These are phyloP conservation scores for Chaetophractus vellerosus DNA, from an alignment of 2,797 vertebrate species.

Conservation along the genomic window DNA sequence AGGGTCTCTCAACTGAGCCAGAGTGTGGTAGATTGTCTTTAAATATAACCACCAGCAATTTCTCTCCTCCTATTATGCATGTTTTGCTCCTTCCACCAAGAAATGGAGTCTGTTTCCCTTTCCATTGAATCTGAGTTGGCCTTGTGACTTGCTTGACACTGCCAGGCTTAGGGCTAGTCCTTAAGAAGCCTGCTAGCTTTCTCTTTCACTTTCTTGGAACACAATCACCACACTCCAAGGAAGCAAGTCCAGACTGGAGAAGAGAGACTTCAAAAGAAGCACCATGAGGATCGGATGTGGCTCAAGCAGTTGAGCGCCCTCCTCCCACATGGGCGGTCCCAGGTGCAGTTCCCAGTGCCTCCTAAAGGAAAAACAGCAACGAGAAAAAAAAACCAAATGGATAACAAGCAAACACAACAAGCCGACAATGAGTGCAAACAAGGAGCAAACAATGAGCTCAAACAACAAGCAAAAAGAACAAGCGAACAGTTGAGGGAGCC, in stretches of 20 bases:
- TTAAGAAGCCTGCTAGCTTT: neutral
- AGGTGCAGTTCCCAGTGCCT: no score
- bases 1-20: neutral
- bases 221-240: neutral
- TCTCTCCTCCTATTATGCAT: rapidly evolving
- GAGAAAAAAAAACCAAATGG: no score
- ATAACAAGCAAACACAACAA: no score
- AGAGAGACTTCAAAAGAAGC: no score
- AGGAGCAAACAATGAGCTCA: no score
- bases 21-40: neutral
- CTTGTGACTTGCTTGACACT: neutral
- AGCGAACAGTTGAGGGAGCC: no score
- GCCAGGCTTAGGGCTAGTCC: neutral
- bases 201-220: neutral
- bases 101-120: neutral
- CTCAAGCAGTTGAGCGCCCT: no score
- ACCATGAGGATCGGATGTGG: no score
- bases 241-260: neutral
- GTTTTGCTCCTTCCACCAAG: neutral
- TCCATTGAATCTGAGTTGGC: rapidly evolving
- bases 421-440: no score
- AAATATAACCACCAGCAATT: neutral
- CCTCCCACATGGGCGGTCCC: no score
- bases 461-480: no score
- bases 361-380: no score